Evolutionary conservation across 2,888 invertebrate genomes (phyloP).

Genomic region (Eremobia ochroleuca): DNA sequence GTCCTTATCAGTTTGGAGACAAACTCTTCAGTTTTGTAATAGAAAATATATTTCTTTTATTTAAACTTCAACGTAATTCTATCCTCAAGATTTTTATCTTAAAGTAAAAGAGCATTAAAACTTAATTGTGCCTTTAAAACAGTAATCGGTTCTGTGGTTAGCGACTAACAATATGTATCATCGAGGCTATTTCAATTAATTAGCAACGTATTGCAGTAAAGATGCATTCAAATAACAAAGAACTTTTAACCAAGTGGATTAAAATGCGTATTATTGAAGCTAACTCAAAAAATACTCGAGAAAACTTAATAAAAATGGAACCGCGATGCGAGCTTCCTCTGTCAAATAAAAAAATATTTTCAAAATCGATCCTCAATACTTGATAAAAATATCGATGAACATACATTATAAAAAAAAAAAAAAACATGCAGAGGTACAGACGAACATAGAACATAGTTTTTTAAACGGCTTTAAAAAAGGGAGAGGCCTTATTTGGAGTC

Average conservation of each 20-base stretch:
- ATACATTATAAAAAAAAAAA: background rate
- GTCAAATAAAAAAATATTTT: background rate
- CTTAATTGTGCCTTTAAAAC: slow-evolving; percentile 15
- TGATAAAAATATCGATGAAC: background rate
- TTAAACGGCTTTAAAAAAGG: background rate
- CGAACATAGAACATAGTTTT: too few species aligned
- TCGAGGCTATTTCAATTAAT: background rate
- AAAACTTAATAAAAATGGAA: background rate
- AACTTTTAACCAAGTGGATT: background rate
- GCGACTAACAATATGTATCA: background rate
- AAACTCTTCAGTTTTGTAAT: background rate
- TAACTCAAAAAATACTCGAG: background rate
- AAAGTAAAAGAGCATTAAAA: slow-evolving; percentile 6
- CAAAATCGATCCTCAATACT: background rate
- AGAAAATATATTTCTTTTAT: too few species aligned
- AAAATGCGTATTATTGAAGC: background rate
- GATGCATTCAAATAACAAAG: background rate
- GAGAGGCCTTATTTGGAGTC: background rate
- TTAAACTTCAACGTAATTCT: too few species aligned
- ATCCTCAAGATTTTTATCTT: slow-evolving; percentile 16
- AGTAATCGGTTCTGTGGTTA: background rate
- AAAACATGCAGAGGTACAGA: background rate
- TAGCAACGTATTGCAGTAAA: background rate
- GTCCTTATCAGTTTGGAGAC: too few species aligned
- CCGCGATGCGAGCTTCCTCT: background rate